phyloP scores from a whole-genome alignment of 2,888 invertebrate species.

The Phasia obesa region DNA sequence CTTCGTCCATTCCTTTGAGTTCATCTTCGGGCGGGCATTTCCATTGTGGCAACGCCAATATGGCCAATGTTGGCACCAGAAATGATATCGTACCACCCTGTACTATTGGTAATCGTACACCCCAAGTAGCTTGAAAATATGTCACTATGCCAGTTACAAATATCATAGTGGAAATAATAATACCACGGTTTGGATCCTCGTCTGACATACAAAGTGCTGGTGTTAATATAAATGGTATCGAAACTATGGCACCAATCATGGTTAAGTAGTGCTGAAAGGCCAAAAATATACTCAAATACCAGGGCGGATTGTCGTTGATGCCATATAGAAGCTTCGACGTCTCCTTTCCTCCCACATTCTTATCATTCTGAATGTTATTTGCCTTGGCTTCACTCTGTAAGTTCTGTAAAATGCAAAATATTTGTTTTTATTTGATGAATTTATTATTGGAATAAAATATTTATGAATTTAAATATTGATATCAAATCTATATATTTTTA shows the following conservation, averaged over 20 bases:
- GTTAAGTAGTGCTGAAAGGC: constrained; percentile 93
- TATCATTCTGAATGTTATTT: constrained; percentile 28
- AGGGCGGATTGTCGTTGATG: constrained; percentile 91
- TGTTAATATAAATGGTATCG: constrained; percentile 91
- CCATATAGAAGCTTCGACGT: constrained; percentile 85
- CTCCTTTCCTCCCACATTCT: constrained; percentile 10
- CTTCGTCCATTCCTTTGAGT: constrained; percentile 84
- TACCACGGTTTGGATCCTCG: constrained; percentile 88
- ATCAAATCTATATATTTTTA: no score
- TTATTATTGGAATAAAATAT: no score
- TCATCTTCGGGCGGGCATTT: constrained; percentile 85
- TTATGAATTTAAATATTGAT: no score
- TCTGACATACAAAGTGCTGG: constrained; percentile 91
- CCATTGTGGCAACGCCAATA: constrained; percentile 88
- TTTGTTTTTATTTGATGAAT: no score
- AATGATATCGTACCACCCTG: constrained; percentile 92
- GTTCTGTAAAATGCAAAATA: constrained; percentile 25
- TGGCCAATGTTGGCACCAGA: constrained; percentile 89
- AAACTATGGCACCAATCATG: constrained; percentile 93
- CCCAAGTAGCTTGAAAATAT: constrained; percentile 88
- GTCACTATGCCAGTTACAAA: constrained; percentile 91
- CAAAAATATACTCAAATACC: constrained; percentile 92
- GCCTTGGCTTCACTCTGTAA: constrained; percentile 32
- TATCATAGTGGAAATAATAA: constrained; percentile 92
- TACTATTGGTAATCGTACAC: constrained; percentile 89